A percentile compares a stretch with the other conserved stretches of the same genome.
Evolutionary conservation across 2,888 invertebrate species (phyloP).

Genomic region (Lycaena phlaeas): DNA sequence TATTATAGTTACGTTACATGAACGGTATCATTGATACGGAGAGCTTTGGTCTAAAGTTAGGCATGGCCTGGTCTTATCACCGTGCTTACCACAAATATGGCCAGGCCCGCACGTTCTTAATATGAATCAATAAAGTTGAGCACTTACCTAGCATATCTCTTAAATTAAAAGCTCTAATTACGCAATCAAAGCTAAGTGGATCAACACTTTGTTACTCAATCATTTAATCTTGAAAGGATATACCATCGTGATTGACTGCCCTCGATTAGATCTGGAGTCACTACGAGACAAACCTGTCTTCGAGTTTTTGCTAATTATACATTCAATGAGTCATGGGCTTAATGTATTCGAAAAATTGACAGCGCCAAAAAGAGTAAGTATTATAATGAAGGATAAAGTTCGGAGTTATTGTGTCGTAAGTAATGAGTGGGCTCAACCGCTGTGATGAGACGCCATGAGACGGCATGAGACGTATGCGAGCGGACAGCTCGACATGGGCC

Average conservation of each 20-base stretch:
- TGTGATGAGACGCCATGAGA: no score
- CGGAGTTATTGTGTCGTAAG: conserved; percentile 40
- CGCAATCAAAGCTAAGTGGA: conserved; percentile 1
- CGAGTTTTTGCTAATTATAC: neutral
- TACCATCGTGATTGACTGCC: neutral
- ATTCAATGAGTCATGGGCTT: neutral
- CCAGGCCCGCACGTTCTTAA: no score
- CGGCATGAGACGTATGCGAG: conserved; percentile 42
- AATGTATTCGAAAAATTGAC: conserved; percentile 11
- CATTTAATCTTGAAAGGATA: neutral
- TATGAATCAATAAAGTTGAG: no score
- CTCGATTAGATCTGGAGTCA: neutral
- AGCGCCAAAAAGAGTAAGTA: conserved; percentile 12
- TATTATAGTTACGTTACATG: no score
- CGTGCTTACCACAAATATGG: no score
- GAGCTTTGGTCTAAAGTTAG: no score
- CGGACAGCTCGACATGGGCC: conserved; percentile 39
- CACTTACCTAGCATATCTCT: no score
- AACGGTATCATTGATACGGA: no score
- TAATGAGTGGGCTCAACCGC: conserved; percentile 38
- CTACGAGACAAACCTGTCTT: conserved; percentile 2
- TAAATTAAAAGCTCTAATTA: no score
- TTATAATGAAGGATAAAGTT: conserved; percentile 19
- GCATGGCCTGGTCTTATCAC: no score
- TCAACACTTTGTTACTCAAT: conserved; percentile 4